Percentiles rank a stretch among this genome's conserved stretches.
Evolutionary conservation across 1,140 invertebrate species (phyloP).

Genomic region (Conus ventricosus): DNA sequence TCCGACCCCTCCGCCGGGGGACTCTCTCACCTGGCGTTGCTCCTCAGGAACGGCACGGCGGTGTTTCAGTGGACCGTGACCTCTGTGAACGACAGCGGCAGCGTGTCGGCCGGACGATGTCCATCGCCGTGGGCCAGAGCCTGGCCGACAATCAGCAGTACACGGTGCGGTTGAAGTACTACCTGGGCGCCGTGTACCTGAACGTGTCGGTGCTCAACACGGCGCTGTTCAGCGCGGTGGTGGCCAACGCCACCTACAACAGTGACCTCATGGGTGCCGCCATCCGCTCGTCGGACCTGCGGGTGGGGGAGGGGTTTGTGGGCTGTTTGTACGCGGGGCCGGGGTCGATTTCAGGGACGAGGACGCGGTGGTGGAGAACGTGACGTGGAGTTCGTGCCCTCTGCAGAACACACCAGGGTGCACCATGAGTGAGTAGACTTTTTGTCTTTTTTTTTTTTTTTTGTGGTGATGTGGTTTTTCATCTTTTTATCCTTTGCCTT

Average conservation of each 20-base stretch:
- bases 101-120: background rate
- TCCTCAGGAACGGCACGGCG: constrained; percentile 74
- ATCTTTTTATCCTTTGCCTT: too few species aligned
- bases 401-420: constrained; percentile 12
- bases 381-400: constrained; percentile 35
- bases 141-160: constrained; percentile 41
- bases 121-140: constrained; percentile 17
- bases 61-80: constrained; percentile 36
- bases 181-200: constrained; percentile 19
- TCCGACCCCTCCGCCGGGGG: background rate
- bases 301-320: constrained; percentile 29
- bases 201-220: background rate
- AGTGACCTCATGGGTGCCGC: background rate
- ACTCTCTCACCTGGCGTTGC: background rate
- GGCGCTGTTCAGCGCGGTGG: constrained; percentile 3
- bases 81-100: background rate
- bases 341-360: constrained; percentile 21
- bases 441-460: background rate
- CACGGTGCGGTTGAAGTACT: constrained; percentile 28
- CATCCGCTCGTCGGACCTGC: background rate
- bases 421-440: constrained; percentile 27
- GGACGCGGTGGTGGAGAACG: background rate
- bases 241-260: constrained; percentile 40
- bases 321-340: constrained; percentile 42
- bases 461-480: background rate